These are phyloP conservation scores for Catharus minimus DNA, from an alignment of 2,113 vertebrate genomes.

Conservation along the genomic window DNA sequence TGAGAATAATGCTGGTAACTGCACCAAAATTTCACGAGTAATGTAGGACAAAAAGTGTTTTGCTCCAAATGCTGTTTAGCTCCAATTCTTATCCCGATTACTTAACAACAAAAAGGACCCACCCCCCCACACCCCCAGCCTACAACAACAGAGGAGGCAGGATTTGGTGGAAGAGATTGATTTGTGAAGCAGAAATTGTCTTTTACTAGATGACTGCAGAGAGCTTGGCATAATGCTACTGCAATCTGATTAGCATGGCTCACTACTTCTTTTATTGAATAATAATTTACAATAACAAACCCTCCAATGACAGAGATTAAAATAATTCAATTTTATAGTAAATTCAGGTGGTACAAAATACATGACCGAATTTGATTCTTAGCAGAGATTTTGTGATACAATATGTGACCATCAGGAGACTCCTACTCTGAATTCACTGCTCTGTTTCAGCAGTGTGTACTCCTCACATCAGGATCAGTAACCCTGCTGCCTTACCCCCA, in stretches of 20 bases:
- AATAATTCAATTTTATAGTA: conserved; percentile 17
- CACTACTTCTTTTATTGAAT: conserved; percentile 15
- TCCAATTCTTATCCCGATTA: background rate
- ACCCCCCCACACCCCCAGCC: background rate
- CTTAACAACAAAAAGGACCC: background rate
- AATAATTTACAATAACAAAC: conserved; percentile 26
- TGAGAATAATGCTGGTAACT: background rate
- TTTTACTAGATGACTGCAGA: background rate
- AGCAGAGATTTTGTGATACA: background rate
- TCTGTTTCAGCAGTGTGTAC: accelerated
- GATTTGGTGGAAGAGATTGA: background rate
- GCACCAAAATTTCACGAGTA: background rate
- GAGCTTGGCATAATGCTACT: background rate
- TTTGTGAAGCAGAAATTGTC: background rate
- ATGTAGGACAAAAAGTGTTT: background rate
- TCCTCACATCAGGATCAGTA: background rate
- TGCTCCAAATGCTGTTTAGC: background rate
- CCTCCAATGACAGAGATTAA: background rate
- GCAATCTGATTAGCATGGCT: conserved; percentile 3
- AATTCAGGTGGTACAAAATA: background rate
- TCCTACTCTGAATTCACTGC: background rate
- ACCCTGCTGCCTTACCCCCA: background rate
- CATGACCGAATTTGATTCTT: background rate
- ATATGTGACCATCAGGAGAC: background rate
- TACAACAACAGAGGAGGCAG: background rate